Base-by-base conservation (phyloP, 2,888 invertebrate species). In the Lepas anatifera region DNA sequence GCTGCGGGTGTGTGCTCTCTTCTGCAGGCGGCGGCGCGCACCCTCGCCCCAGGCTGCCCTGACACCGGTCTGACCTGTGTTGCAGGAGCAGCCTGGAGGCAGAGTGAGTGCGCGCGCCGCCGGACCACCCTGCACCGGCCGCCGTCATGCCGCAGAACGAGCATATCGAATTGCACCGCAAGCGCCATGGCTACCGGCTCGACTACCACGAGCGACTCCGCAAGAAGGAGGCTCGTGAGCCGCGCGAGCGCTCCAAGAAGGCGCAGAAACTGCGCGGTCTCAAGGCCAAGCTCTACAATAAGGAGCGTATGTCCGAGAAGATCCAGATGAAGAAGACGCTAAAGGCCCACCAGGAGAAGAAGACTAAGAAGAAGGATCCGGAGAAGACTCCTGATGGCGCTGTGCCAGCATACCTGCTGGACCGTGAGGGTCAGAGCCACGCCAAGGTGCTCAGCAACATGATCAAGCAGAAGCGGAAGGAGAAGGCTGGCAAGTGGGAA, bases 401-500 rank as follows among this genome's bases (percentile, higher is more conserved):
- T 0, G 80, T 97, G 68, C 98, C 99, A 0, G 92, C 93, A 0
- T 99, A 98, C 81, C 84, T 99, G n/a, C 83, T 99, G 70, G 99
- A 99, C 84, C 87, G 99, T 82, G 94, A 98, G 83, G 88, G 92
- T 10, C 94, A 97, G 78, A 89, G 90, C 1, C 85, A 92, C 64
- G 95, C 97, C 3, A 99, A 98, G 81, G 91, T 98, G 32, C 83
- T 99, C 0, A 97, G 97, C 0, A 99, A 98, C 79, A 97, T 97
- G 92, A 95, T 99, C 73, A 99, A 99, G 81, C 98, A 99, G 81
- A 99, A 99, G 81, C 86, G 99, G 0, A 99, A 99, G 81, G 99
- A 99, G 79, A 99, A 99, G 78, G 97, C 96, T 70, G 98, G 98
- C 0, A 99, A 99, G 85, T 99, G 98, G 97, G 95, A 98, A 77